phyloP scores from a whole-genome alignment of 2,797 vertebrate species.

The Nasua narica region DNA sequence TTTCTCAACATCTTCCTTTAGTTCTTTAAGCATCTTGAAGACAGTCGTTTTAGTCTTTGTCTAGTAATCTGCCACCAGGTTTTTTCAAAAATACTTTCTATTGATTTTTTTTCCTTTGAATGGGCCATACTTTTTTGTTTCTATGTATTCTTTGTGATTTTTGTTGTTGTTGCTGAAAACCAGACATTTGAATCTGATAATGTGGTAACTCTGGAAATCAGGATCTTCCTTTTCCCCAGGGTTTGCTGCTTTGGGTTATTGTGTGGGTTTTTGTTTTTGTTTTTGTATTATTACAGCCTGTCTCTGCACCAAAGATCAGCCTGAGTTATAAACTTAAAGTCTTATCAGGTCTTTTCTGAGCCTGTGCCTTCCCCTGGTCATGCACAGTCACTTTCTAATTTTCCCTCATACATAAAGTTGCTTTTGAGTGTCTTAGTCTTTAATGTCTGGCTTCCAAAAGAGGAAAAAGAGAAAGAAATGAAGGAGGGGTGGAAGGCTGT shows the following conservation, averaged over 20 bases:
- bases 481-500: neutral
- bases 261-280: neutral
- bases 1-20: neutral
- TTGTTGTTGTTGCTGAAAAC: neutral
- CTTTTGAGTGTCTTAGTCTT: neutral
- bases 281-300: neutral
- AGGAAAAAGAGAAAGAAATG: neutral
- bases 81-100: neutral
- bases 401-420: neutral
- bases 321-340: neutral
- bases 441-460: neutral
- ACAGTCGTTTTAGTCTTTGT: neutral
- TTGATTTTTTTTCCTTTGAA: neutral
- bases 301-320: neutral
- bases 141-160: neutral
- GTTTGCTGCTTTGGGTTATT: neutral
- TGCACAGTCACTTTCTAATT: neutral
- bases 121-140: neutral
- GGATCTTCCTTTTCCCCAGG: neutral
- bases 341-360: neutral
- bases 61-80: neutral
- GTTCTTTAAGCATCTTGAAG: neutral
- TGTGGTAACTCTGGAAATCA: neutral
- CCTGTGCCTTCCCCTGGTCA: neutral
- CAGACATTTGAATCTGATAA: neutral